phyloP scores from a whole-genome alignment of 1,140 invertebrate species.

The Cotesia glomerata region DNA sequence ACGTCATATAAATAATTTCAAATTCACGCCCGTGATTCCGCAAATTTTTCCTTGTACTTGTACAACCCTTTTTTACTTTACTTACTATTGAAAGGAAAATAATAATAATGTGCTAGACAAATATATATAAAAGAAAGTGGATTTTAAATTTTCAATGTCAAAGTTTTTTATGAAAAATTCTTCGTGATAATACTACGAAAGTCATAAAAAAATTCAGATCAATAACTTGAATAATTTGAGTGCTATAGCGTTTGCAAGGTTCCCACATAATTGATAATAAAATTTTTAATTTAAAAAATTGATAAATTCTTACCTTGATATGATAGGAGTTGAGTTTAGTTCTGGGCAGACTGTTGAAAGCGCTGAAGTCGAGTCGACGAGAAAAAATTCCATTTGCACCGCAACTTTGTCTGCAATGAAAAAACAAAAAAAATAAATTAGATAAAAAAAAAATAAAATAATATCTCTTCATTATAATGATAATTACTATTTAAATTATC shows the following conservation, averaged over 20 bases:
- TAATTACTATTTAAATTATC: too few species aligned
- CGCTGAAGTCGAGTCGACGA: constrained; percentile 89
- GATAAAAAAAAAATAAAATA: neutral
- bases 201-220: too few species aligned
- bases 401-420: constrained; percentile 76
- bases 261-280: too few species aligned
- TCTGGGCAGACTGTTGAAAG: constrained; percentile 91
- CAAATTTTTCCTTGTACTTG: neutral
- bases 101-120: neutral
- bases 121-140: neutral
- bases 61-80: neutral
- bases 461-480: too few species aligned
- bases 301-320: constrained; percentile 83
- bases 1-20: neutral
- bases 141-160: neutral
- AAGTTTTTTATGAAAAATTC: neutral
- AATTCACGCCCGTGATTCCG: neutral
- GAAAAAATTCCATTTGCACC: constrained; percentile 90
- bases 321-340: constrained; percentile 98
- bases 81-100: neutral
- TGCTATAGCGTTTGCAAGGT: too few species aligned
- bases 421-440: constrained; percentile 37
- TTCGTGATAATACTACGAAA: too few species aligned
- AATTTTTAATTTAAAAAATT: neutral
- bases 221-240: too few species aligned